Conservation (phyloP, 2,113 vertebrate genomes). For the Cavia porcellus region DNA sequence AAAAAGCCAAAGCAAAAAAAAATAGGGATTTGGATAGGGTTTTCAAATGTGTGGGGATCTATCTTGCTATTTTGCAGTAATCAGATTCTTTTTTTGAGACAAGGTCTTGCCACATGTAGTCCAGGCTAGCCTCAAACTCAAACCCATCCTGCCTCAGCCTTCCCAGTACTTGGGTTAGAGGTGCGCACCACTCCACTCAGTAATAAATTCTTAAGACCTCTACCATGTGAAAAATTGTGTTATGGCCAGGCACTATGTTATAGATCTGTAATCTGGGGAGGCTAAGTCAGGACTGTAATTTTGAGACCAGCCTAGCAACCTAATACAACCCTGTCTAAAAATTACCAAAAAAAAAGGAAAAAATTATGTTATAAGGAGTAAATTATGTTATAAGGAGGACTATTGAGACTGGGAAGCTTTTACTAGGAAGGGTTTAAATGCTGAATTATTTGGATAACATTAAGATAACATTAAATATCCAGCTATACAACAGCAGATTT, state of each 20-base stretch:
- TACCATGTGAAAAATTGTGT: background rate
- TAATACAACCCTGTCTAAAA: background rate
- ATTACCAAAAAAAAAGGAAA: background rate
- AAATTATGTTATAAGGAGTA: background rate
- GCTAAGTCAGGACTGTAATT: background rate
- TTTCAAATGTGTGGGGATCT: constrained; percentile 21
- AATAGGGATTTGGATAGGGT: background rate
- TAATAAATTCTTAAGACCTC: background rate
- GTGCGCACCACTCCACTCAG: background rate
- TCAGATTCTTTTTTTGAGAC: background rate
- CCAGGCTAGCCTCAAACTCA: background rate
- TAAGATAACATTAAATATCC: constrained; percentile 25
- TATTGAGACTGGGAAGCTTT: background rate
- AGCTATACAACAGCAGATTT: constrained; percentile 41
- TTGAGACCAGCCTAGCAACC: background rate
- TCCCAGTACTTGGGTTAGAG: background rate
- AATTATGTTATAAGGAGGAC: constrained; percentile 33
- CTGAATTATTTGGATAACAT: constrained; percentile 23
- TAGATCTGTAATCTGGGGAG: background rate
- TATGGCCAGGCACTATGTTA: background rate
- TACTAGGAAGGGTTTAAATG: constrained; percentile 2
- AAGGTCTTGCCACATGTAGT: background rate
- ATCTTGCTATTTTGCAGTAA: background rate
- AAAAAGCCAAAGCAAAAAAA: background rate
- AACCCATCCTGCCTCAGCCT: background rate